Evolutionary conservation across 1,140 invertebrate species (phyloP), one percentile per base, ranked within the genome.

Genomic region (Mamestra configurata): DNA sequence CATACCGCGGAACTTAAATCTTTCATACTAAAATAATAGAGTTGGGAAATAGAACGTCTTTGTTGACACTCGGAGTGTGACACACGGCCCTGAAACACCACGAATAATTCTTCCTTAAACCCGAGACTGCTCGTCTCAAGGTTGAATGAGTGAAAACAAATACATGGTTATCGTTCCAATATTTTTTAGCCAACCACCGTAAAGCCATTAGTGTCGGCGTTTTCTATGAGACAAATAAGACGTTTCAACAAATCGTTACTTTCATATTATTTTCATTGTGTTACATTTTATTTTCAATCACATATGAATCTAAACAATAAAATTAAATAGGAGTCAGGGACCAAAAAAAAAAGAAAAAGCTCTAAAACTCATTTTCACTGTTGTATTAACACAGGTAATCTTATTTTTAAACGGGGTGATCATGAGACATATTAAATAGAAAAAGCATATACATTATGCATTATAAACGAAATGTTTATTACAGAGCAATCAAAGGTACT

Each of bases 21-120:
- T 82, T 75, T 77, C 73, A 76, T 61, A 81, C 78, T 81, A 84
- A 80, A 82, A 84, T 84, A 82, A 82, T 82, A 79, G 68, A 84
- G 78, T 61, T 76, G 77, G 72, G 79, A 72, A 77, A 78, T 82
- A 80, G 79, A 77, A 84, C 76, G 78, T 84, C 80, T 84, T 80
- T 80, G 83, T 84, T 84, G 73, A 80, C 80, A 64, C 76, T 57
- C 51, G 7, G 27, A 53, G 37, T 51, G 43, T 15, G 77, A 84
- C 82, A 84, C 72, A 79, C 72, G 46, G 49, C n/a, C 64, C 35
- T 80, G 22, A 51, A 43, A 24, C 4, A 15, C 20, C 6, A 51
- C 55, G 49, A 76, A 78, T 55, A 57, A 57, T 8, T 51, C 46
- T 49, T 27, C 49, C 49, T 71, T 71, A 15, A 71, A 53, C 46